These are phyloP conservation scores for Apodemia mormo DNA, from an alignment of 2,888 invertebrate genomes.

Conservation along the genomic window DNA sequence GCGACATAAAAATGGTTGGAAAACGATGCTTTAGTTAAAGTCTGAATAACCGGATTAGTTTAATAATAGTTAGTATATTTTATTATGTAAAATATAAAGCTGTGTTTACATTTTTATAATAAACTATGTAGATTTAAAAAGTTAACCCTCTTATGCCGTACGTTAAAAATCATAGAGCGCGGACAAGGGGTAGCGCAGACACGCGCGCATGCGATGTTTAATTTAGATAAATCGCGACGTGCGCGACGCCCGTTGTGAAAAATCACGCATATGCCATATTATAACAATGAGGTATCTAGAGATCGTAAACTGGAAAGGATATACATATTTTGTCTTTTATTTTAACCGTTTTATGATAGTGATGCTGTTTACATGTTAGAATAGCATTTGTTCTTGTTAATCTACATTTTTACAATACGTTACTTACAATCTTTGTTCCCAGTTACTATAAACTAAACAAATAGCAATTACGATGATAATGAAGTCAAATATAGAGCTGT, in stretches of 20 bases:
- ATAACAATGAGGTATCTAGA: constrained; percentile 45
- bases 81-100: too few species aligned
- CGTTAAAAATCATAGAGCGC: constrained; percentile 55
- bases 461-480: too few species aligned
- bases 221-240: constrained; percentile 81
- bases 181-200: constrained; percentile 59
- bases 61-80: too few species aligned
- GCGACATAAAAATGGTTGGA: too few species aligned
- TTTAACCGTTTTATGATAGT: neutral
- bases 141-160: constrained; percentile 46
- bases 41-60: too few species aligned
- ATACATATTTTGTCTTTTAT: neutral
- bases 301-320: constrained; percentile 47
- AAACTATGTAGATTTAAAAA: constrained; percentile 1
- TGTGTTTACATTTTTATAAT: neutral
- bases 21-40: too few species aligned
- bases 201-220: constrained; percentile 78
- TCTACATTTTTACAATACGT: too few species aligned
- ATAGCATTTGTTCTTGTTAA: too few species aligned
- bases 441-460: too few species aligned
- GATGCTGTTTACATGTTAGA: too few species aligned
- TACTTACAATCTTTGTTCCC: too few species aligned
- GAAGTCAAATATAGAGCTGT: too few species aligned
- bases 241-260: constrained; percentile 65
- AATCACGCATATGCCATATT: constrained; percentile 76